Base-by-base conservation (phyloP, 2,888 invertebrate genomes). In the Apamea epomidion region DNA sequence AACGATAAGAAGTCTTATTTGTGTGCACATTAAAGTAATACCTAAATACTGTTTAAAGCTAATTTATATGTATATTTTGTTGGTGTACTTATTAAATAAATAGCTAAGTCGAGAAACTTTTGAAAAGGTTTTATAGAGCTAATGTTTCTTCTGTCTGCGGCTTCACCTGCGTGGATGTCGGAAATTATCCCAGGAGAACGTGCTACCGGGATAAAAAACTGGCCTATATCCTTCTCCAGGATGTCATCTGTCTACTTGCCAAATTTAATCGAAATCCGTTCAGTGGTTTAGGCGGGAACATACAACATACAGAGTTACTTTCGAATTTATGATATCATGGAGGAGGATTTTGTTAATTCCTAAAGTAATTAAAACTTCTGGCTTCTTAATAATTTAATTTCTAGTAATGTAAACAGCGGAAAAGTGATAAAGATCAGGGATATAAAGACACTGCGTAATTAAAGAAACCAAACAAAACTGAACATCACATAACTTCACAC, bases 391-490 rank as follows among this genome's bases (percentile, higher is more conserved):
- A 3, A 79, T 62, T 73, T 51, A 25, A 51, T 79, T 42, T 60
- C 62, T 37, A 64, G 21, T 62, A 70, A 72, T 29, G 18, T 88
- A 70, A 79, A 72, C 54, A 70, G 76, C 70, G 48, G 74, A 78
- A 68, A 42, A 14, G 58, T 18, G 73, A 80, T 81, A 75, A 87
- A 75, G 78, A 84, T 84, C 86, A 67, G 60, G 14, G 4, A 37
- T 80, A 76, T 29, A 54, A 71, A 80, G 71, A 69, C 64, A 73
- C n/a, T 70, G 48, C 42, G 72, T 70, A 78, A 85, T 83, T 81
- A 79, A 77, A 74, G 73, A 80, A 81, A 68, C 51, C 60, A 78
- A 81, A 83, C 73, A 76, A 83, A 81, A 84, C 80, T 74, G 65
- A 75, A 69, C 75, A 67, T 42, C 32, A 70, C 65, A 67, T 83